Base-by-base conservation (phyloP, 2,888 invertebrate species). In the Lasioglossum figueresi region DNA sequence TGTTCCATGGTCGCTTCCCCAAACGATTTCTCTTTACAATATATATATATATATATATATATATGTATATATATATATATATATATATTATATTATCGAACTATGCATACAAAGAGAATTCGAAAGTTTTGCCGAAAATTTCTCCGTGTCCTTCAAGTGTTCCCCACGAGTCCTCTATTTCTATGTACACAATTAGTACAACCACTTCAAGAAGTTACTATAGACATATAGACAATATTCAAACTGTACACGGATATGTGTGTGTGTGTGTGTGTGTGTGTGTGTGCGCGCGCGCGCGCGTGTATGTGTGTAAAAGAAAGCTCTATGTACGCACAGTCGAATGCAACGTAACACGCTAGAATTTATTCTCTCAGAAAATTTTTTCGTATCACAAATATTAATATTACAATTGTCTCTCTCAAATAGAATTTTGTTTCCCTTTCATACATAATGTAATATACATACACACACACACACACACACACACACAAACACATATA, bases 321-420 rank as follows among this genome's bases (percentile, higher is more conserved):
- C 84, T 87, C 87, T 82, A 75, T 87, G 87, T 91, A 89, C 88
- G 88, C 89, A 89, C 16, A 84, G 87, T 88, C 82, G 68, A 70
- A 79, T 76, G 52, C 43, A 88, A 89, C 82, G 66, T 75, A 87
- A 84, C 82, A 81, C 88, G 82, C 63, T 71, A 83, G 76, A 83
- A 88, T 85, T 43, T 82, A 83, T 88, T 84, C 82, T 85, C 79
- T 79, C 79, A 80, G 82, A 92, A 87, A 85, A 83, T 83, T 12
- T 43, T 76, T 87, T 90, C 83, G 88, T 93, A 93, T 93, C 93
- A 93, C 93, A 93, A 93, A 88, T 91, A 93, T 91, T 91, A 92
- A 92, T 86, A 88, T 88, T 89, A 92, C 84, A 91, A 34, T 92
- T 90, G 86, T 80, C 89, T 80, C 48, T 89, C 89, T 91, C 90